Evolutionary conservation across 2,797 vertebrate genomes (phyloP), one percentile per base, ranked within the genome.

Genomic region (Epinephelus awoara): DNA sequence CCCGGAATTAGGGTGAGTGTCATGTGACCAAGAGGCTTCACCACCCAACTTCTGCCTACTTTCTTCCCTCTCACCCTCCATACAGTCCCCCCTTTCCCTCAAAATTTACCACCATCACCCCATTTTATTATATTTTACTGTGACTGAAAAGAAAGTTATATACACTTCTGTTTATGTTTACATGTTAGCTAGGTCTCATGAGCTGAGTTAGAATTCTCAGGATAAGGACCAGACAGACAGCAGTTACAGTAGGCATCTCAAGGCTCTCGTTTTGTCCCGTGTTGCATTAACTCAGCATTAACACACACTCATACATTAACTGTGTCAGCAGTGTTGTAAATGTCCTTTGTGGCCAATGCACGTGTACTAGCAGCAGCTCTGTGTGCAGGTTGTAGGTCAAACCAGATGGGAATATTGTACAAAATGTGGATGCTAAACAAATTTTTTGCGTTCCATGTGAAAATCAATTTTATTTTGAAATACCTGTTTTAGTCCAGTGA

Each of bases 1-100:
- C 97, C 97, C 93, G 98, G 97, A 97, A 94, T 96, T 95, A 96
- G 96, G 98, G 98, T 99, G 98, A 99, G 98, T 97, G 93, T 94
- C 92, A 96, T 67, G 72, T 90, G 90, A 93, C 92, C 91, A 85
- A 91, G 91, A 90, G 92, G 95, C 94, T 95, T 96, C 89, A 91
- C 68, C 11, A 83, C 86, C 89, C 90, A 79, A 85, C 83, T 57
- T 80, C 68, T 75, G 63, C 80, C 79, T 78, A 62, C 61, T 71
- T 70, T 67, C 54, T 63, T 69, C 73, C 68, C 80, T 57, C 50
- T 67, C 74, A 74, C 50, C 71, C 72, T 75, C 66, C 83, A 84
- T 84, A 50, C 77, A 75, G 46, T 49, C 67, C 63, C 63, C 42
- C 15, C 21, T 46, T 64, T 49, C 25, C 65, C 56, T 59, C 61